Conservation (phyloP, 30 jellyfish, hydroid and myxozoan species). For the Chrysaora quinquecirrha region DNA sequence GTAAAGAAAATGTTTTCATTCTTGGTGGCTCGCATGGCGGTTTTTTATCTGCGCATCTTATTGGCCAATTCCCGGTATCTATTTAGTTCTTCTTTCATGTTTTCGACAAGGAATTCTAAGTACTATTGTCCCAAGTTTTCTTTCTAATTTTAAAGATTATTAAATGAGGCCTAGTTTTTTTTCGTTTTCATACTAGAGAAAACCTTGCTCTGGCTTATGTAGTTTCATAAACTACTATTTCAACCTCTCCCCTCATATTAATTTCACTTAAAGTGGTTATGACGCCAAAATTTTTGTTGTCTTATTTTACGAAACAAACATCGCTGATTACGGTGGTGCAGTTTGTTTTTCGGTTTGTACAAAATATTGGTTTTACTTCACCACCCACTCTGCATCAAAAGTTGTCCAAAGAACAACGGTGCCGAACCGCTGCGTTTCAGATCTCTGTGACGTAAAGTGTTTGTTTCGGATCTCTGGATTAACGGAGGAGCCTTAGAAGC, state of each 20-base stretch:
- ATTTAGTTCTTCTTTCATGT: neutral
- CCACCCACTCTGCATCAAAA: too few species aligned
- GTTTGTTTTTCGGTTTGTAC: too few species aligned
- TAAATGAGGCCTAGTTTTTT: neutral
- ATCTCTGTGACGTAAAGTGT: too few species aligned
- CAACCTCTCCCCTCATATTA: neutral
- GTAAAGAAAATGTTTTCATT: conserved; percentile 19
- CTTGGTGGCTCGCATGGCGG: conserved; percentile 92
- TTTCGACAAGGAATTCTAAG: neutral
- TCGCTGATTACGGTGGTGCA: too few species aligned
- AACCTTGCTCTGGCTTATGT: neutral
- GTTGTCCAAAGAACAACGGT: too few species aligned
- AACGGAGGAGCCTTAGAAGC: too few species aligned
- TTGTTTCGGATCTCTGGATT: too few species aligned
- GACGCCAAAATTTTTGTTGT: too few species aligned
- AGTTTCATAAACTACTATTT: neutral
- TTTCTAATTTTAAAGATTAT: too few species aligned
- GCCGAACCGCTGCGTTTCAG: too few species aligned
- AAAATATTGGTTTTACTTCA: too few species aligned
- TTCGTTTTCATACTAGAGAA: neutral
- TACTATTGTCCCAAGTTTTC: neutral
- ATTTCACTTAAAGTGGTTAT: neutral
- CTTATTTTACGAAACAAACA: too few species aligned
- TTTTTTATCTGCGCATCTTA: conserved; percentile 65
- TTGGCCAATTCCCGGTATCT: conserved; percentile 65